Conservation (phyloP, 2,797 vertebrate genomes). For the Enteromius treurensis region DNA sequence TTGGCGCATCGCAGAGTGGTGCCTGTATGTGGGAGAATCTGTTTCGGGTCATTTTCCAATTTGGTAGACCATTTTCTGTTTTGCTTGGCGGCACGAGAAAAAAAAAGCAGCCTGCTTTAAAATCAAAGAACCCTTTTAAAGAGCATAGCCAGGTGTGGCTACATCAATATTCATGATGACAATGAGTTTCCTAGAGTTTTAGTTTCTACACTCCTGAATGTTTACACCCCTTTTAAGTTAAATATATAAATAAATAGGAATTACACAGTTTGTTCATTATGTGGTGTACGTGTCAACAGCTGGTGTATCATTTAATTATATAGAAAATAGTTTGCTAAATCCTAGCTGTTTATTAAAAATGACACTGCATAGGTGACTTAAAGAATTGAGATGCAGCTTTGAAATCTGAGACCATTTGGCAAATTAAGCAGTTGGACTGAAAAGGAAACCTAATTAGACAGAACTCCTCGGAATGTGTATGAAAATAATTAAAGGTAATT, state of each 20-base stretch:
- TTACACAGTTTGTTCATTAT: neutral
- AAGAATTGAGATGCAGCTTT: neutral
- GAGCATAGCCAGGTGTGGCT: neutral
- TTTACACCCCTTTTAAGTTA: neutral
- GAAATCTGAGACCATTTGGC: neutral
- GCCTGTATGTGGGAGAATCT: neutral
- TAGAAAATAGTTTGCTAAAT: neutral
- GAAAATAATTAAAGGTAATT: neutral
- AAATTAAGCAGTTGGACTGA: neutral
- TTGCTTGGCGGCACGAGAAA: neutral
- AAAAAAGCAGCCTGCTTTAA: neutral
- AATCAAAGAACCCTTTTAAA: neutral
- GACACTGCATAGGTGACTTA: neutral
- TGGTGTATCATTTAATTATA: neutral
- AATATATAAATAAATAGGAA: neutral
- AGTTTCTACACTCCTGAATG: neutral
- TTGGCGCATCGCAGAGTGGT: neutral
- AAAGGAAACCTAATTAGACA: neutral
- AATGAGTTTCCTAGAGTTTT: neutral
- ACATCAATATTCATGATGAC: neutral
- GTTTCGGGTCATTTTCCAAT: neutral
- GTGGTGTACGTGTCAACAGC: neutral
- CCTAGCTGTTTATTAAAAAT: neutral
- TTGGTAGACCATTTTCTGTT: neutral
- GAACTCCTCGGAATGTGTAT: neutral